Percentiles rank a stretch among this genome's conserved stretches.
These are phyloP conservation scores for Myrmecobius fasciatus DNA, from an alignment of 2,113 vertebrate genomes.

Conservation along the genomic window DNA sequence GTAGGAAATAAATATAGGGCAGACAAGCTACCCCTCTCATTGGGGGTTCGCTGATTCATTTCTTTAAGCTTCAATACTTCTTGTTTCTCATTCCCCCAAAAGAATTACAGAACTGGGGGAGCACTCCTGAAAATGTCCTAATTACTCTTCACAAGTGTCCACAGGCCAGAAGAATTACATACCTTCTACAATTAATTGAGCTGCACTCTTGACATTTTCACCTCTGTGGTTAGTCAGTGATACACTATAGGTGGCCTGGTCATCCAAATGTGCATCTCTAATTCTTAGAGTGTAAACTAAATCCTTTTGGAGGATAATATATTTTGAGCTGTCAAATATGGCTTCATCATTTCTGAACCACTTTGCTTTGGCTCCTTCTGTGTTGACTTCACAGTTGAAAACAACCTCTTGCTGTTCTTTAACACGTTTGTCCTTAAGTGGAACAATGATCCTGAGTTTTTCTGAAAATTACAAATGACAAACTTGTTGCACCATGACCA, in stretches of 20 bases:
- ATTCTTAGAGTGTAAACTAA: conserved; percentile 95
- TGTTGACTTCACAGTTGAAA: conserved; percentile 97
- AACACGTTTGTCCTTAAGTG: conserved; percentile 91
- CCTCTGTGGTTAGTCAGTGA: conserved; percentile 92
- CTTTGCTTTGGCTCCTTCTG: conserved; percentile 95
- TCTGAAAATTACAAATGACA: conserved; percentile 85
- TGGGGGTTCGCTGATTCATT: neutral
- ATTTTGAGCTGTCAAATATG: conserved; percentile 96
- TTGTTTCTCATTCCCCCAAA: neutral
- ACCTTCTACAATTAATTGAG: conserved; percentile 90
- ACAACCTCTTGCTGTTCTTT: conserved; percentile 93
- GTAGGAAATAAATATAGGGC: neutral
- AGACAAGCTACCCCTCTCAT: neutral
- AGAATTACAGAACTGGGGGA: neutral
- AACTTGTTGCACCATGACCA: neutral
- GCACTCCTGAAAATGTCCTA: neutral
- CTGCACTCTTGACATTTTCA: conserved; percentile 91
- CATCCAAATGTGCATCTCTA: conserved; percentile 88
- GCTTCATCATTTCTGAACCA: conserved; percentile 95
- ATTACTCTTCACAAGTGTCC: neutral
- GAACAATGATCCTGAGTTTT: conserved; percentile 95
- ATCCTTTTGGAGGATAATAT: conserved; percentile 93
- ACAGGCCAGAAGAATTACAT: conserved; percentile 53
- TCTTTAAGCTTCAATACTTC: neutral
- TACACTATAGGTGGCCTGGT: conserved; percentile 90